These are phyloP conservation scores for Chaetogeoica ovagalla DNA, from an alignment of 2,888 invertebrate species.

Conservation along the genomic window DNA sequence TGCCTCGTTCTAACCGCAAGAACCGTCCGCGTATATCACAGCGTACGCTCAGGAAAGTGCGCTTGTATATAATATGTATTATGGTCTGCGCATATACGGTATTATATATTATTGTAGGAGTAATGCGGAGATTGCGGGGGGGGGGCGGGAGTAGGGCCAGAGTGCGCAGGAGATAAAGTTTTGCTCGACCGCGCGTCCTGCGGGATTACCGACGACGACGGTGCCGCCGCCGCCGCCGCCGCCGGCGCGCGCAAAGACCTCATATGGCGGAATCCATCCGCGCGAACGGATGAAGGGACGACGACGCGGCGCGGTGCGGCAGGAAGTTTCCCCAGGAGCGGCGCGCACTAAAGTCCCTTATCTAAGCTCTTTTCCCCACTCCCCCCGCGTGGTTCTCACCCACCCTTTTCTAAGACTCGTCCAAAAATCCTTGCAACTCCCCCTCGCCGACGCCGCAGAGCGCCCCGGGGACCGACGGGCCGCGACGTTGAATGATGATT, in stretches of 20 bases:
- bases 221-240: not conserved
- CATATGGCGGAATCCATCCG: slow-evolving; percentile 41
- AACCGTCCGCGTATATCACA: too few relatives aligned
- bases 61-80: too few relatives aligned
- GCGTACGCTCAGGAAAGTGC: too few relatives aligned
- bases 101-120: too few relatives aligned
- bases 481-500: slow-evolving; percentile 52
- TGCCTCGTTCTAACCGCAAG: too few relatives aligned
- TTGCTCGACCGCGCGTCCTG: slow-evolving; percentile 52
- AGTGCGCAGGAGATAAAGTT: slow-evolving; percentile 29
- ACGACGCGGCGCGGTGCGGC: not conserved
- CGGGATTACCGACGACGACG: slow-evolving; percentile 36
- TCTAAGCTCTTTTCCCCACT: slow-evolving; percentile 43
- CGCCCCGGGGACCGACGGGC: slow-evolving; percentile 8
- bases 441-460: not conserved
- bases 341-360: slow-evolving; percentile 44
- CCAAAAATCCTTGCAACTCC: slow-evolving; percentile 46
- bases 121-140: too few relatives aligned
- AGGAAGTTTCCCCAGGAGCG: not conserved
- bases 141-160: not conserved
- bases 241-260: slow-evolving; percentile 31
- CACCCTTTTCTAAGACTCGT: slow-evolving; percentile 31
- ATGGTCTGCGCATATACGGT: too few relatives aligned
- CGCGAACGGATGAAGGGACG: slow-evolving; percentile 12
- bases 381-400: too few relatives aligned